A percentile compares a stretch with the other conserved stretches of the same genome.
These are phyloP conservation scores for Sardinella longiceps DNA, from an alignment of 2,797 vertebrate genomes.

Conservation along the genomic window DNA sequence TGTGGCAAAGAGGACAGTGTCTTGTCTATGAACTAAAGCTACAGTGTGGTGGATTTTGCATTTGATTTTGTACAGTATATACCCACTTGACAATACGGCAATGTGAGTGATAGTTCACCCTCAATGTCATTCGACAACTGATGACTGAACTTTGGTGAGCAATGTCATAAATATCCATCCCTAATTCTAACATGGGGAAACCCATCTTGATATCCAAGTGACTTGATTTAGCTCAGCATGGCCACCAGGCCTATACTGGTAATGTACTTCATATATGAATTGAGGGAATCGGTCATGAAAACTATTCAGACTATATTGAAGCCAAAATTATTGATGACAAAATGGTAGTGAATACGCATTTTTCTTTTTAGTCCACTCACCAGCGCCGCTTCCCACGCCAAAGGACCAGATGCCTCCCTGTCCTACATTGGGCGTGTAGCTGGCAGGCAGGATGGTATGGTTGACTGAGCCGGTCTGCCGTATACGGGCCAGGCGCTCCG, in stretches of 20 bases:
- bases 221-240: too few relatives aligned
- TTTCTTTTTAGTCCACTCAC: constrained; percentile 64
- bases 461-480: constrained; percentile 93
- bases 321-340: neutral
- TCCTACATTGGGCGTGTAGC: constrained; percentile 93
- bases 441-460: constrained; percentile 89
- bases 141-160: neutral
- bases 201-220: too few relatives aligned
- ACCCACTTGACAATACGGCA: neutral
- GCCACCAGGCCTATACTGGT: too few relatives aligned
- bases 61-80: neutral
- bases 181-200: neutral
- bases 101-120: neutral
- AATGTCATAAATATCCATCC: neutral
- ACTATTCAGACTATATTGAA: neutral
- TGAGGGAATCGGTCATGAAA: too few relatives aligned
- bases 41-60: too few relatives aligned
- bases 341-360: neutral
- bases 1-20: too few relatives aligned
- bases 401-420: constrained; percentile 99
- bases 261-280: too few relatives aligned
- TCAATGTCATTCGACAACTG: neutral
- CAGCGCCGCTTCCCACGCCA: constrained; percentile 91
- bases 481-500: constrained; percentile 92
- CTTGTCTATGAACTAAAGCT: too few relatives aligned